phyloP scores from a whole-genome alignment of 2,888 invertebrate species.

The Limnephilus auricula region DNA sequence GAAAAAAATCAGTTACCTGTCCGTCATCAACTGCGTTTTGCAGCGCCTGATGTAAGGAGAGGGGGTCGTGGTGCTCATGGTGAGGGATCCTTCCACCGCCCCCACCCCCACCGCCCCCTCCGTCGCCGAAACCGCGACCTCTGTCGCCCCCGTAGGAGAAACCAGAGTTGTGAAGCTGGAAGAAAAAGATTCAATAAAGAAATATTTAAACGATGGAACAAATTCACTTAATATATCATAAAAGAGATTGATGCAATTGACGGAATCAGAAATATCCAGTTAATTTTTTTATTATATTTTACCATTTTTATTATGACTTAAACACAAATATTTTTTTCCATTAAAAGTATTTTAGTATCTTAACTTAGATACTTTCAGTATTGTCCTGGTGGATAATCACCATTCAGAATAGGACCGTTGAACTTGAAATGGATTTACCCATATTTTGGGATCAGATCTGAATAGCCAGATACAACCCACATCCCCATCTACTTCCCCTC shows the following conservation, averaged over 20 bases:
- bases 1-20: slow-evolving; percentile 69
- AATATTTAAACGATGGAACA: neutral
- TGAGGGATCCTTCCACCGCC: slow-evolving; percentile 66
- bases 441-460: too few relatives aligned
- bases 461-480: too few relatives aligned
- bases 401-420: too few relatives aligned
- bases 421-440: too few relatives aligned
- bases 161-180: slow-evolving; percentile 80
- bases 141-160: slow-evolving; percentile 79
- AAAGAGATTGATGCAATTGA: neutral
- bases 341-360: too few relatives aligned
- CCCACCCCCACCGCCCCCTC: slow-evolving; percentile 70
- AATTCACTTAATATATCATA: neutral
- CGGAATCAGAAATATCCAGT: neutral
- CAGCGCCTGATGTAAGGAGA: slow-evolving; percentile 89
- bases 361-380: too few relatives aligned
- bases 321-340: too few relatives aligned
- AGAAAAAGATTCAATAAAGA: neutral
- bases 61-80: slow-evolving; percentile 83
- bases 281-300: too few relatives aligned
- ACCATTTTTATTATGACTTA: too few relatives aligned
- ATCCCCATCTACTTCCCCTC: too few relatives aligned
- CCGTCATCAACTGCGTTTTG: slow-evolving; percentile 82
- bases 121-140: slow-evolving; percentile 78
- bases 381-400: too few relatives aligned